phyloP scores from a whole-genome alignment of 2,888 invertebrate genomes.

The Antheraea yamamai region DNA sequence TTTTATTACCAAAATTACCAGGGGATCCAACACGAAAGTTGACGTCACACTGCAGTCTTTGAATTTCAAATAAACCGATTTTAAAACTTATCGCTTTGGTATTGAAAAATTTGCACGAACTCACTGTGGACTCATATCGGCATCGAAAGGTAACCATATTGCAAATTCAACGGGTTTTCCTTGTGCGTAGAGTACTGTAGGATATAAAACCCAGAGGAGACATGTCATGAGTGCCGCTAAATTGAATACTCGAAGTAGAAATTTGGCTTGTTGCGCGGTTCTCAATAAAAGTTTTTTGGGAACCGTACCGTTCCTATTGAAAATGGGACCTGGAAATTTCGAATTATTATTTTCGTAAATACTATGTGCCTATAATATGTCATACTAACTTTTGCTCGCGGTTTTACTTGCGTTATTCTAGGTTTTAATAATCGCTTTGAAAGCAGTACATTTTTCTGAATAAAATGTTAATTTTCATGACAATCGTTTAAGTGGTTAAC shows the following conservation, averaged over 20 bases:
- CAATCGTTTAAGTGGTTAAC: too few species aligned
- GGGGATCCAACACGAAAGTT: background rate
- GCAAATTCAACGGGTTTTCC: conserved; percentile 51
- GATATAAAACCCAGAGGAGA: conserved; percentile 54
- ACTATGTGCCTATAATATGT: background rate
- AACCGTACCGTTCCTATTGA: conserved; percentile 47
- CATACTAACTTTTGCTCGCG: background rate
- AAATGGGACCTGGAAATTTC: conserved; percentile 40
- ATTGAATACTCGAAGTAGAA: conserved; percentile 47
- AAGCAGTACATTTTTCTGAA: too few species aligned
- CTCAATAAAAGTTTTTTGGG: conserved; percentile 41
- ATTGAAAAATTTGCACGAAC: conserved; percentile 29
- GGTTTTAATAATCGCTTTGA: too few species aligned
- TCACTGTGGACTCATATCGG: conserved; percentile 49
- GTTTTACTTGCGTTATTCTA: too few species aligned
- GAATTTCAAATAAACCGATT: conserved; percentile 3
- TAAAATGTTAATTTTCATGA: too few species aligned
- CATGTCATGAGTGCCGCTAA: conserved; percentile 46
- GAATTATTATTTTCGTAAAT: background rate
- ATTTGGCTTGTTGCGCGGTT: conserved; percentile 37
- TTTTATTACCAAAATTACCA: background rate
- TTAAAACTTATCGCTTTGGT: background rate
- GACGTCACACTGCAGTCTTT: background rate
- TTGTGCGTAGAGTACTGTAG: conserved; percentile 46
- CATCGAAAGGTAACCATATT: conserved; percentile 62